A percentile compares a stretch with the other conserved stretches of the same genome.
Conservation (phyloP, 1,140 invertebrate genomes). For the Hestina assimilis region DNA sequence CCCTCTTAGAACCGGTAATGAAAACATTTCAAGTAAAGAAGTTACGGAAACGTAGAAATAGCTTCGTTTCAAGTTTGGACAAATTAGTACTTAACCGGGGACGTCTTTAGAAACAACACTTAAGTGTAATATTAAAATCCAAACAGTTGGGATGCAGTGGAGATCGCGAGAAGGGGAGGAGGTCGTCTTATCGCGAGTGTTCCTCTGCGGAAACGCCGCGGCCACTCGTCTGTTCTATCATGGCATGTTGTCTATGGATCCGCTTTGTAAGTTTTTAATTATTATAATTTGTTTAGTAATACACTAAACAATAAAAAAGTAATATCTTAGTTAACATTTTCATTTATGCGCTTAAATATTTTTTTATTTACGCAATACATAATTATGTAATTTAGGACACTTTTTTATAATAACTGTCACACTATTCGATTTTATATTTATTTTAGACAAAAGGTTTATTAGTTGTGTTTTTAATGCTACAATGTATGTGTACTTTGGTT, state of each 20-base stretch:
- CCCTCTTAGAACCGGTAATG: neutral
- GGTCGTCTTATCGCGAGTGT: conserved; percentile 61
- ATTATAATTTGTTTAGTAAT: too few species aligned
- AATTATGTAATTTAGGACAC: neutral
- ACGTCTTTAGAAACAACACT: conserved; percentile 69
- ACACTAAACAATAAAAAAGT: neutral
- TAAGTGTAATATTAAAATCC: conserved; percentile 72
- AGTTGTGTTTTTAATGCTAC: too few species aligned
- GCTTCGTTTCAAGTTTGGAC: conserved; percentile 59
- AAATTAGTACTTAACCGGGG: conserved; percentile 69
- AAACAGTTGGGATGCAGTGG: conserved; percentile 53
- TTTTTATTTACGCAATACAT: neutral
- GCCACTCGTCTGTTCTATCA: conserved; percentile 47
- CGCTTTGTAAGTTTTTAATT: neutral
- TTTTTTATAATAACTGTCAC: neutral
- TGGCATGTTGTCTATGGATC: conserved; percentile 31
- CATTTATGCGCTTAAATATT: neutral
- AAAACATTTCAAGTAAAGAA: conserved; percentile 23
- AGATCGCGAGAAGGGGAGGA: conserved; percentile 33
- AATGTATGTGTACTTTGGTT: too few species aligned
- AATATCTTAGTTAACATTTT: neutral
- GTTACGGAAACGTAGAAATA: conserved; percentile 39
- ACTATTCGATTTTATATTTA: too few species aligned
- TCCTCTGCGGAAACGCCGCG: conserved; percentile 61
- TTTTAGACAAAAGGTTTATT: too few species aligned